These are phyloP conservation scores for Drosophila subobscura DNA, from an alignment of 1,140 invertebrate genomes.

Conservation along the genomic window DNA sequence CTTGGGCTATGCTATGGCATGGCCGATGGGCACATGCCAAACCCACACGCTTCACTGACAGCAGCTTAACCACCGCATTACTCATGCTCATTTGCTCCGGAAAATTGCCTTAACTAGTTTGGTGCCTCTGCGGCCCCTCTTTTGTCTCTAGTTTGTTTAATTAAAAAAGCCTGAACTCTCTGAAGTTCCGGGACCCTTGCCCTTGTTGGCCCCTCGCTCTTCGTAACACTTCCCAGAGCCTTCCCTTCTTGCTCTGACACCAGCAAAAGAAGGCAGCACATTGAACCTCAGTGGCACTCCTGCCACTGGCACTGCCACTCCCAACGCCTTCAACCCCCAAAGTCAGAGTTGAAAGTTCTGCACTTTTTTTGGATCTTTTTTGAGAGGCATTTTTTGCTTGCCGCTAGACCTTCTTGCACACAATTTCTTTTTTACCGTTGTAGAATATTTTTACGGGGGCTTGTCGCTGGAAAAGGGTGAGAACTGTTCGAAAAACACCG, in stretches of 20 bases:
- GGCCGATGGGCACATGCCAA: constrained; percentile 45
- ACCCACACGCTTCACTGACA: constrained; percentile 53
- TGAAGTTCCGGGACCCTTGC: constrained; percentile 41
- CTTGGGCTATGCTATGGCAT: constrained; percentile 16
- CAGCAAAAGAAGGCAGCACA: neutral
- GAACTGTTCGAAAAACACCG: too few species aligned
- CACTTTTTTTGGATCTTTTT: constrained; percentile 3
- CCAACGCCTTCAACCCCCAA: constrained; percentile 4
- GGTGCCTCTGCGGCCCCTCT: constrained; percentile 14
- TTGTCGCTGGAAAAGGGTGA: too few species aligned
- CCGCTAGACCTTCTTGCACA: neutral
- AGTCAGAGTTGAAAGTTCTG: constrained; percentile 48
- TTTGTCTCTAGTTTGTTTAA: constrained; percentile 61
- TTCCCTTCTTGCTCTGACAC: constrained; percentile 4
- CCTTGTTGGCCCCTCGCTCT: constrained; percentile 32
- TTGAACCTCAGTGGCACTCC: constrained; percentile 26
- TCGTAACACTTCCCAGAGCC: constrained; percentile 1
- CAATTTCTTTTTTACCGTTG: too few species aligned
- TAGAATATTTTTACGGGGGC: too few species aligned
- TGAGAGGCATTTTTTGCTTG: neutral
- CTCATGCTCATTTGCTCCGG: constrained; percentile 54
- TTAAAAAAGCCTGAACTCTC: constrained; percentile 67
- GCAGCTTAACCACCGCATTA: constrained; percentile 51
- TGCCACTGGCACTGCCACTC: constrained; percentile 33
- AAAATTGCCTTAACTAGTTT: constrained; percentile 62